Conservation (phyloP, 1,140 invertebrate species). For the Trichonephila clavata region DNA sequence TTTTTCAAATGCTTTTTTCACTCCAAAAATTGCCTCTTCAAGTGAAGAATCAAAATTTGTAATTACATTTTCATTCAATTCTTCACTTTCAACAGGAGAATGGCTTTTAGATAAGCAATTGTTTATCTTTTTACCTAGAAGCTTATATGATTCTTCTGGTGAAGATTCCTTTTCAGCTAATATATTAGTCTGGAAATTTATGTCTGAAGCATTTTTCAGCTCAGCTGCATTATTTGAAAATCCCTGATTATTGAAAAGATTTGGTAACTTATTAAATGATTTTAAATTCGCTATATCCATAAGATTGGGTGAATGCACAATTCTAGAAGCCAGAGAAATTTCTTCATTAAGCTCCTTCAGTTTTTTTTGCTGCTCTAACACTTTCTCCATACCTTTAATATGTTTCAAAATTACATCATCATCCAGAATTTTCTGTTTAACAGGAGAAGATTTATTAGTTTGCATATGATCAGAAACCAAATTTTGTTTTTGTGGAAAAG, state of each 20-base stretch:
- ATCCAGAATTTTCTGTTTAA: too few relatives aligned
- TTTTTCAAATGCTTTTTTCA: neutral
- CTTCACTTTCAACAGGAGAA: neutral
- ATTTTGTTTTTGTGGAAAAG: neutral
- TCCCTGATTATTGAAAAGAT: too few relatives aligned
- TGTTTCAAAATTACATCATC: neutral
- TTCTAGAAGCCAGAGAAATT: neutral
- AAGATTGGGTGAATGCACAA: neutral
- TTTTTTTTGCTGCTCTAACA: neutral
- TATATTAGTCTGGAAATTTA: too few relatives aligned
- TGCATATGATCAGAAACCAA: neutral
- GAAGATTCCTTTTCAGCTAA: too few relatives aligned
- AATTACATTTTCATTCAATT: neutral
- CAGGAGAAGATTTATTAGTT: too few relatives aligned
- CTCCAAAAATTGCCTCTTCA: neutral
- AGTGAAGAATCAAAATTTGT: neutral
- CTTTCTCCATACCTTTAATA: neutral
- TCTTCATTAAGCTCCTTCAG: neutral
- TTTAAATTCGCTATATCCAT: too few relatives aligned
- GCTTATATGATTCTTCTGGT: too few relatives aligned
- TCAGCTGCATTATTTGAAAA: too few relatives aligned
- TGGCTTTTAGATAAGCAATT: too few relatives aligned
- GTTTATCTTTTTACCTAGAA: too few relatives aligned
- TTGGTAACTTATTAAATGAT: too few relatives aligned
- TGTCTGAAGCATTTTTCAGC: too few relatives aligned